A percentile compares a stretch with the other conserved stretches of the same genome.
Conservation (phyloP, 2,888 invertebrate genomes). For the Itoplectis maculator region DNA sequence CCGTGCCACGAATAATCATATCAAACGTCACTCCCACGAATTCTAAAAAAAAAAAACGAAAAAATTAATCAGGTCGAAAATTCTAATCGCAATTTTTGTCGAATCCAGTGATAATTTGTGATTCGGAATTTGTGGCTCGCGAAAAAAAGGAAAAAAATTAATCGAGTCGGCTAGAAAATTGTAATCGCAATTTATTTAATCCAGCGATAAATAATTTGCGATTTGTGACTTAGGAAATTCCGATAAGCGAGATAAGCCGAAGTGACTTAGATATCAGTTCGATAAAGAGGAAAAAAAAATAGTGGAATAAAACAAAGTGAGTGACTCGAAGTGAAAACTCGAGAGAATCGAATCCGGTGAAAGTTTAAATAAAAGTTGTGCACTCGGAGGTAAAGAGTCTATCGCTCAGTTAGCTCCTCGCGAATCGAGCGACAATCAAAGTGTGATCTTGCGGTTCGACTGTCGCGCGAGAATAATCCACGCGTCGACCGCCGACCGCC, state of each 20-base stretch:
- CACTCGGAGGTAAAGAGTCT: not conserved
- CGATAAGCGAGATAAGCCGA: too few relatives aligned
- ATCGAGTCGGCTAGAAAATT: not conserved
- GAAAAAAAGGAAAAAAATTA: not conserved
- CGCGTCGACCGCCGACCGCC: not conserved
- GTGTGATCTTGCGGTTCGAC: not conserved
- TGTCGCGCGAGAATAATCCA: not conserved
- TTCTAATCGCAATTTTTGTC: not conserved
- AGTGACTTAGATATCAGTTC: too few relatives aligned
- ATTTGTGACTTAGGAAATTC: too few relatives aligned
- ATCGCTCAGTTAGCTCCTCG: not conserved
- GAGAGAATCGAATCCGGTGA: too few relatives aligned
- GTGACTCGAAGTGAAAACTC: too few relatives aligned
- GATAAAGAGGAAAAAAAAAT: too few relatives aligned
- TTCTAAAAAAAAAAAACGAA: not conserved
- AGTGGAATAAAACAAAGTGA: too few relatives aligned
- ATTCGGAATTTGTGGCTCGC: too few relatives aligned
- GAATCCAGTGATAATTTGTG: not conserved
- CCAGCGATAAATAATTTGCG: too few relatives aligned
- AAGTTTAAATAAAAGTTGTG: too few relatives aligned
- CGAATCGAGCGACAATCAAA: not conserved
- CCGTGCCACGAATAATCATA: conserved; percentile 10
- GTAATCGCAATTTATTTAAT: not conserved
- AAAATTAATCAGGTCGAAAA: not conserved
- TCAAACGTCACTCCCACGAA: conserved; percentile 1